Percentiles rank a stretch among this genome's conserved stretches.
phyloP scores from a whole-genome alignment of 2,797 vertebrate genomes.

The Spea hammondii region DNA sequence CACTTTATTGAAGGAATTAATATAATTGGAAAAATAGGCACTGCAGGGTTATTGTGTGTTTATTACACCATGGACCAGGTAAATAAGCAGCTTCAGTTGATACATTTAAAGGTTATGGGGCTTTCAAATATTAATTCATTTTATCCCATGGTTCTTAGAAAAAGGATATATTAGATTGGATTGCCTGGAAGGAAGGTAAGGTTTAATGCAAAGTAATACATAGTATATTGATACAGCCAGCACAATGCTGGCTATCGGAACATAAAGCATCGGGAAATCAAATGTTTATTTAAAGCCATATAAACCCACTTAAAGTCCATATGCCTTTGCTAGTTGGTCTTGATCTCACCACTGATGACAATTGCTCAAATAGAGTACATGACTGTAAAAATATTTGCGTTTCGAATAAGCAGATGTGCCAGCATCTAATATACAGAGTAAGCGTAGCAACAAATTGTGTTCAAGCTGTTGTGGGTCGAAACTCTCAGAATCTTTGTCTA shows the following conservation, averaged over 20 bases:
- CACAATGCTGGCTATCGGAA: slow-evolving; percentile 28
- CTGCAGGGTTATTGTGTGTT: slow-evolving; percentile 10
- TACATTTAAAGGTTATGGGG: slow-evolving; percentile 20
- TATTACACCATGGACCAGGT: slow-evolving; percentile 13
- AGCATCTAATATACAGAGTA: no score
- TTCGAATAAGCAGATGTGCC: no score
- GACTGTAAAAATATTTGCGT: no score
- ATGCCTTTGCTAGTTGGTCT: slow-evolving; percentile 17
- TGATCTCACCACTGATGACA: slow-evolving; percentile 1
- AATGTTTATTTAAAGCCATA: slow-evolving; percentile 22
- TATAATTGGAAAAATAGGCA: slow-evolving; percentile 7
- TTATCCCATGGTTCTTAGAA: slow-evolving; percentile 33
- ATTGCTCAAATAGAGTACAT: no score
- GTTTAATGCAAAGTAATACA: slow-evolving; percentile 43
- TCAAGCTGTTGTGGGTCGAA: no score
- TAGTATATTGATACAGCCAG: slow-evolving; percentile 13
- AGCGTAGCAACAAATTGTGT: no score
- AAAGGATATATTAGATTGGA: slow-evolving; percentile 35
- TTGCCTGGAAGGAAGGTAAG: slow-evolving; percentile 31
- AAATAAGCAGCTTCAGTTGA: slow-evolving; percentile 19
- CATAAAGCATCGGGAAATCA: slow-evolving; percentile 20
- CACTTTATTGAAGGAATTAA: slow-evolving; percentile 1
- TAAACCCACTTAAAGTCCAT: slow-evolving; percentile 15
- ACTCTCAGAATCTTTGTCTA: no score
- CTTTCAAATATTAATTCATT: slow-evolving; percentile 33